Evolutionary conservation across 2,888 invertebrate species (phyloP), one percentile per base, ranked within the genome.

Genomic region (Neoaliturus tenellus): DNA sequence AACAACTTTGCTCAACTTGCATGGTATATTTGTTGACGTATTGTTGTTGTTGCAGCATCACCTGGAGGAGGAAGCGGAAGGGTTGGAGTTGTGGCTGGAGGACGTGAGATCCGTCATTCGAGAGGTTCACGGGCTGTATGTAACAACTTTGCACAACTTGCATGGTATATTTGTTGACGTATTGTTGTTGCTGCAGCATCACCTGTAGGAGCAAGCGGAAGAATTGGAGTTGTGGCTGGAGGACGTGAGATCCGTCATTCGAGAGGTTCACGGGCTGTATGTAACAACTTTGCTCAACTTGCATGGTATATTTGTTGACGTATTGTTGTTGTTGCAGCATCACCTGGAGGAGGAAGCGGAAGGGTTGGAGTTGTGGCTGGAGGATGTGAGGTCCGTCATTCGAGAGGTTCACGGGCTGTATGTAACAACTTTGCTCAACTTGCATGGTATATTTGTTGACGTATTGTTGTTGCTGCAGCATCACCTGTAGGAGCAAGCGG

Each of bases 141-240:
- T n/a, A n/a, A n/a, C n/a, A n/a, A n/a, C n/a, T n/a, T n/a, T n/a
- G n/a, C n/a, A n/a, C n/a, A n/a, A n/a, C n/a, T n/a, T n/a, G n/a
- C n/a, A n/a, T n/a, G n/a, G n/a, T n/a, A n/a, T n/a, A n/a, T n/a
- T n/a, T n/a, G n/a, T n/a, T n/a, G n/a, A n/a, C n/a, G n/a, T n/a
- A n/a, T n/a, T n/a, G n/a, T n/a, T n/a, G n/a, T n/a, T n/a, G n/a
- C n/a, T n/a, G 0, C 75, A 84, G 83, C 58, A 85, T 12, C 83
- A 80, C 14, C 80, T 48, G 5, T 20, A 85, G 17, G 75, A 83
- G 62, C 83, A 86, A 41, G 82, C 87, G 0, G 92, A 93, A 86
- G 92, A 92, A 23, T 91, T 92, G 85, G 93, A 92, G 85, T 90
- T 94, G 6, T 94, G 93, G 93, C 90, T 93, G 75, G 93, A 93